These are phyloP conservation scores for Andrena minutula DNA, from an alignment of 2,888 invertebrate species.

Conservation along the genomic window DNA sequence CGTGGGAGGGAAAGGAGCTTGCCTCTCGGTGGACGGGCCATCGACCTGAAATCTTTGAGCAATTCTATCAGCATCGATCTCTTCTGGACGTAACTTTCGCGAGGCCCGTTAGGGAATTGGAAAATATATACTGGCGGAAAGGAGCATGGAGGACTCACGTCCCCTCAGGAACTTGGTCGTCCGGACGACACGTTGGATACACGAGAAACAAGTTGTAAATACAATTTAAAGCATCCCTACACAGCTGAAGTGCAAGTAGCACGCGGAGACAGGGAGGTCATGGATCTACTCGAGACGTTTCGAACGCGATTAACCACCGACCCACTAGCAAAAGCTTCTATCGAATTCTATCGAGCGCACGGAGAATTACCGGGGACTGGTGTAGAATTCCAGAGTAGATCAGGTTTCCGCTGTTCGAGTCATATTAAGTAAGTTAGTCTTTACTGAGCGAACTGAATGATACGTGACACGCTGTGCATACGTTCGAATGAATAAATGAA, in stretches of 20 bases:
- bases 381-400: constrained; percentile 45
- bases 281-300: constrained; percentile 8
- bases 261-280: neutral
- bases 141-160: constrained; percentile 13
- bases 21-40: constrained; percentile 28
- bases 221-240: constrained; percentile 23
- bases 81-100: constrained; percentile 45
- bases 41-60: constrained; percentile 55
- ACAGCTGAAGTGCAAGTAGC: neutral
- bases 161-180: constrained; percentile 8
- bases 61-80: constrained; percentile 61
- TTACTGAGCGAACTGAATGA: constrained; percentile 15
- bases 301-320: constrained; percentile 41
- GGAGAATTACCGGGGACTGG: constrained; percentile 3
- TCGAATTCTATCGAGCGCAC: constrained; percentile 37
- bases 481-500: neutral
- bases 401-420: constrained; percentile 1
- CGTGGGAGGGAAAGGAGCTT: constrained; percentile 20
- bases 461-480: constrained; percentile 21
- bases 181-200: constrained; percentile 30
- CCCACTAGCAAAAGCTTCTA: constrained; percentile 13
- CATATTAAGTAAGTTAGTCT: constrained; percentile 21
- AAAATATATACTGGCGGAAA: constrained; percentile 30
- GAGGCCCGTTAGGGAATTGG: constrained; percentile 52
- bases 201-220: constrained; percentile 45